Percentiles rank a stretch among this genome's conserved stretches.
These are phyloP conservation scores for Corvus cornix DNA, from an alignment of 2,113 vertebrate genomes.

Conservation along the genomic window DNA sequence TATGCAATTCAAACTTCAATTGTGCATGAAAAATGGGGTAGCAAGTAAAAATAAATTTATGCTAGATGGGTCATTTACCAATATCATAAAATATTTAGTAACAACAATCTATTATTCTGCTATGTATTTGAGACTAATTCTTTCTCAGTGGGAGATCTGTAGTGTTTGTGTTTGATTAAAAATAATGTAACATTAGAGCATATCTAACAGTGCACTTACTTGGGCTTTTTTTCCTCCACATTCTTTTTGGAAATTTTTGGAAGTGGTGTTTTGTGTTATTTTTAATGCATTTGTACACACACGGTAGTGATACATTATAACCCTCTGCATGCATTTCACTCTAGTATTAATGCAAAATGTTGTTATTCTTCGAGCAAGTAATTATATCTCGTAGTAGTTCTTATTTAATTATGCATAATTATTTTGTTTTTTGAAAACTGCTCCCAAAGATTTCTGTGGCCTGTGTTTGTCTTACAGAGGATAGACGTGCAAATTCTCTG, in stretches of 20 bases:
- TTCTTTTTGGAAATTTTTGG: not conserved
- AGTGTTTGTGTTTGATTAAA: constrained; percentile 19
- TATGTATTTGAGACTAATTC: constrained; percentile 34
- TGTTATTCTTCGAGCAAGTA: not conserved
- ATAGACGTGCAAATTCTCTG: not conserved
- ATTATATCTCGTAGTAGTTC: not conserved
- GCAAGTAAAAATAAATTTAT: constrained; percentile 52
- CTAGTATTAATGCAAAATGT: not conserved
- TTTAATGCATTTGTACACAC: not conserved
- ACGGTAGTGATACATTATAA: not conserved
- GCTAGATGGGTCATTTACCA: constrained; percentile 35
- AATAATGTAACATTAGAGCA: not conserved
- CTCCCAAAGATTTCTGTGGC: not conserved
- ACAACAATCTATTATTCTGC: constrained; percentile 40
- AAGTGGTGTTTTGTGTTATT: not conserved
- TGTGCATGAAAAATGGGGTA: constrained; percentile 53
- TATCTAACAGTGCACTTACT: not conserved
- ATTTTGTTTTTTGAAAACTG: not conserved
- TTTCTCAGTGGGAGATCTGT: constrained; percentile 25
- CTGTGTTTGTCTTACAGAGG: not conserved
- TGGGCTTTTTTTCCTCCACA: not conserved
- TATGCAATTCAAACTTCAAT: constrained; percentile 55
- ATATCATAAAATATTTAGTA: constrained; percentile 61
- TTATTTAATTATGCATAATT: not conserved
- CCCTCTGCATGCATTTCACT: not conserved